phyloP scores from a whole-genome alignment of 2,113 vertebrate genomes.

The Irena cyanogastra region DNA sequence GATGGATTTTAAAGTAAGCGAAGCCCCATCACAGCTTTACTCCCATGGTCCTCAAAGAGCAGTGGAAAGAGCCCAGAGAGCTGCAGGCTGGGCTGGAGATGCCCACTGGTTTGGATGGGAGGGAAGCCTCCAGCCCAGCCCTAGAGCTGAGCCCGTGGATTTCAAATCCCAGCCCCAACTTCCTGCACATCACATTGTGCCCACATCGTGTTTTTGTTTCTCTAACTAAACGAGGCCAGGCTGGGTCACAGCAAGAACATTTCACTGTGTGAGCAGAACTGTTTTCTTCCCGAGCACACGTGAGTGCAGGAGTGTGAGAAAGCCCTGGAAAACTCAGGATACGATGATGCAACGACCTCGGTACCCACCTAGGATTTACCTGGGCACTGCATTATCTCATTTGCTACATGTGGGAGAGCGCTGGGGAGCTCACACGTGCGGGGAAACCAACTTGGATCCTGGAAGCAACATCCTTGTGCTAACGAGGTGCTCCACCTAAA shows the following conservation, averaged over 20 bases:
- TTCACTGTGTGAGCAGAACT: neutral
- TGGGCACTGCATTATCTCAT: neutral
- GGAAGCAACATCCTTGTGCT: slow-evolving; percentile 46
- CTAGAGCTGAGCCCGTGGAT: neutral
- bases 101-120: accelerated
- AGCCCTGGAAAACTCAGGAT: slow-evolving; percentile 1
- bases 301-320: neutral
- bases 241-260: neutral
- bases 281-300: neutral
- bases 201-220: neutral
- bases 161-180: neutral
- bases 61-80: neutral
- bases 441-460: slow-evolving; percentile 42
- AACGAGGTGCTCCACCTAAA: slow-evolving; percentile 48
- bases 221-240: neutral
- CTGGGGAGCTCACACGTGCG: slow-evolving; percentile 24
- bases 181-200: neutral
- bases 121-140: neutral
- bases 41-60: accelerated
- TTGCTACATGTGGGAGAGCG: neutral
- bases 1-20: neutral
- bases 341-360: neutral
- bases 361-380: neutral
- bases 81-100: neutral
- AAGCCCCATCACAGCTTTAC: neutral